Evolutionary conservation across 2,888 invertebrate genomes (phyloP), one percentile per base, ranked within the genome.

Genomic region (Lacanobia oleracea): DNA sequence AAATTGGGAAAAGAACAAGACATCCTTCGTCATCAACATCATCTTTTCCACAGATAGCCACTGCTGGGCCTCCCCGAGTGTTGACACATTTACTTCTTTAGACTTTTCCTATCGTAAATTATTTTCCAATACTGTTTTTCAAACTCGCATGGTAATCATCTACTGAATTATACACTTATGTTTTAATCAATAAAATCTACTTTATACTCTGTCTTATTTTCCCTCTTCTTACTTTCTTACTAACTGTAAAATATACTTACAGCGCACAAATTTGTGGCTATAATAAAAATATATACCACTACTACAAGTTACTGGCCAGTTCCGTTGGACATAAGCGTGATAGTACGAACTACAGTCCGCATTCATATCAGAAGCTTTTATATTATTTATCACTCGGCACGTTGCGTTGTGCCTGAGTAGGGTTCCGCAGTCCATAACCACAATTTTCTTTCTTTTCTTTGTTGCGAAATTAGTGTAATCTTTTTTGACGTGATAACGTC

Each of bases 321-420:
- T 63, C 59, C 54, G 6, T 63, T 66, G 43, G 51, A 12, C 40
- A 69, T 9, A 23, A 43, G 16, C 63, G 66, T 68, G 72, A 81
- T 72, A 73, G 64, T 60, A 72, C 45, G 21, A 60, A 76, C 78
- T 62, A 64, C n/a, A 27, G 48, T 59, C 69, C 37, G 61, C 71
- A 63, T 82, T 82, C 61, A 69, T 72, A 79, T 64, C 67, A 61
- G 67, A 48, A 33, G 27, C 68, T 75, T 77, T 78, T 84, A 77
- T 84, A 77, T 84, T 84, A 82, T 85, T 85, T 85, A 85, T 82
- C 70, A 74, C 51, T 66, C 48, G 23, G 33, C 50, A 27, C 43
- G 61, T 48, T 62, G 50, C 48, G 50, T 33, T 61, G 67, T 63
- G 23, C 21, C 33, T 18, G 6, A 67, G 1, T n/a, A 43, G 72